Evolutionary conservation across 2,888 invertebrate species (phyloP), one percentile per base, ranked within the genome.

Genomic region (Andrena minutula): DNA sequence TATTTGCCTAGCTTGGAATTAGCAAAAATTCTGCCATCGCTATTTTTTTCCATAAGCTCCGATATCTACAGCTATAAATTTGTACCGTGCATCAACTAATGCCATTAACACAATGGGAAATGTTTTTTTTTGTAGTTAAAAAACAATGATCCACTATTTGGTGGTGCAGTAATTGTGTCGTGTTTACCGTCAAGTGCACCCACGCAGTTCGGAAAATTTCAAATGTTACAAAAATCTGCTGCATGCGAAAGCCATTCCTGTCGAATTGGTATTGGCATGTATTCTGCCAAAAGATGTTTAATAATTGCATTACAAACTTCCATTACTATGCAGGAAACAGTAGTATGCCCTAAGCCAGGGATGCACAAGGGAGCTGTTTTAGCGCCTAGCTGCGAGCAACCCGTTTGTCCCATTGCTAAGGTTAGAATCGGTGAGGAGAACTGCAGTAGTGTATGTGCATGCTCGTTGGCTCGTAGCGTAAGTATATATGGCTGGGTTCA

Each of bases 121-220:
- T 53, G 51, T n/a, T n/a, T 53, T n/a, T 53, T n/a, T n/a, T 53
- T 53, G 2, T 53, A 53, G 20, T 85, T 84, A 47, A 75, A 84
- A 49, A 77, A 84, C 12, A 60, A 23, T 32, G 83, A 82, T 63
- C 84, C 81, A 72, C 53, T 77, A 56, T 83, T 83, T 41, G 75
- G 12, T 32, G 83, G 82, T 10, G 58, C 61, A 56, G 72, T 20
- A 10, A 81, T 84, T 16, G 32, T 35, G 10, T 60, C 49, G 7
- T 69, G 75, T 51, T 70, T 75, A 6, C 66, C 74, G 28, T 66
- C 74, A 30, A 66, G 2, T 10, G 74, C 66, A 16, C 66, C 60
- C 12, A 74, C 60, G n/a, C 66, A 74, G 16, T 75, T 65, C 23
- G 49, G 60, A 60, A 75, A 75, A 20, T 75, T 47, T 66, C 74